phyloP scores from a whole-genome alignment of 2,888 invertebrate species.

The Odontomyia ornata region DNA sequence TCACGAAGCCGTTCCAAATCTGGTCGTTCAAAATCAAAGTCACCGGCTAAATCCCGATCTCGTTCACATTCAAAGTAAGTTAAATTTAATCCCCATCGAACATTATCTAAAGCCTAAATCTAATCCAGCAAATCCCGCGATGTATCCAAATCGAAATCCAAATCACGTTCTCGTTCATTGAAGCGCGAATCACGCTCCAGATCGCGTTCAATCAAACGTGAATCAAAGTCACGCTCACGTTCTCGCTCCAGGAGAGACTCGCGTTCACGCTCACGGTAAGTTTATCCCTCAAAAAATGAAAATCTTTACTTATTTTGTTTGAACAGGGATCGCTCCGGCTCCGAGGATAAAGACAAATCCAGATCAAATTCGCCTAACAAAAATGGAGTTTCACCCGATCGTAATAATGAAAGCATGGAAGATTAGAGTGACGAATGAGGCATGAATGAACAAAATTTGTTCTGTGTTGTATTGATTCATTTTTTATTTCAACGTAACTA shows the following conservation, averaged over 20 bases:
- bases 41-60: constrained; percentile 82
- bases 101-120: neutral
- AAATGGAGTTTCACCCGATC: constrained; percentile 65
- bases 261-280: constrained; percentile 64
- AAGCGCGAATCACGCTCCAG: constrained; percentile 63
- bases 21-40: constrained; percentile 69
- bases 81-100: neutral
- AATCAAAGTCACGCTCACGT: constrained; percentile 64
- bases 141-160: constrained; percentile 73
- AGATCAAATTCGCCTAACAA: constrained; percentile 67
- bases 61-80: constrained; percentile 78
- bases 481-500: neutral
- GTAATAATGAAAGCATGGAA: constrained; percentile 65
- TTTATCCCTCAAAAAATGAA: constrained; percentile 52
- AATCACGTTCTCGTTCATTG: constrained; percentile 69
- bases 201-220: constrained; percentile 63
- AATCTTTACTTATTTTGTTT: constrained; percentile 49
- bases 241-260: constrained; percentile 66
- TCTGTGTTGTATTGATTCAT: neutral
- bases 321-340: constrained; percentile 73
- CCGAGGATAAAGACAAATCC: constrained; percentile 73
- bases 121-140: constrained; percentile 69
- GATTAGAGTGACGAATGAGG: constrained; percentile 57
- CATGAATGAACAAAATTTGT: neutral
- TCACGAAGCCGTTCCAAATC: constrained; percentile 67